Evolutionary conservation across 1,140 invertebrate species (phyloP).

Genomic region (Brachionus calyciflorus): DNA sequence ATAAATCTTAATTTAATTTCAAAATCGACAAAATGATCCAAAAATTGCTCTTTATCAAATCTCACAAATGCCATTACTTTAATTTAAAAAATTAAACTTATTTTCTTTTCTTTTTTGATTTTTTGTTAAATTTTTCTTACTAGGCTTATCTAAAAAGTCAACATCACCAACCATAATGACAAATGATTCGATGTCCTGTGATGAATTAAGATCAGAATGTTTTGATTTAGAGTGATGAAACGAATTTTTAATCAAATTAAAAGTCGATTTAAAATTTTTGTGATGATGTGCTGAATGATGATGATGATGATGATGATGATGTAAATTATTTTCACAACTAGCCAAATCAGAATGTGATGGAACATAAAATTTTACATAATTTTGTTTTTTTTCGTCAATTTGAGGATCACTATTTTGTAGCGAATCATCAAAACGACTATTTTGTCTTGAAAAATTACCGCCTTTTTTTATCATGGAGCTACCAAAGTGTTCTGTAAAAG

Average conservation of each 20-base stretch:
- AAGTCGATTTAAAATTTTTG: slow-evolving; percentile 7
- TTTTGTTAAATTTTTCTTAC: background rate
- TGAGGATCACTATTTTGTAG: background rate
- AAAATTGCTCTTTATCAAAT: slow-evolving; percentile 27
- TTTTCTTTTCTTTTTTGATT: background rate
- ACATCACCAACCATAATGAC: slow-evolving; percentile 35
- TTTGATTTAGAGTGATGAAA: slow-evolving; percentile 39
- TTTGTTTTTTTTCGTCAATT: slow-evolving; percentile 21
- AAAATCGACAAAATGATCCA: slow-evolving; percentile 43
- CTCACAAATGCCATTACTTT: slow-evolving; percentile 41
- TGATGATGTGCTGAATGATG: slow-evolving; percentile 11
- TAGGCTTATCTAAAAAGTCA: slow-evolving; percentile 7
- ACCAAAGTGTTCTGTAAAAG: slow-evolving; percentile 18
- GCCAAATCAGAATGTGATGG: background rate
- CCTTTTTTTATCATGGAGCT: slow-evolving; percentile 9
- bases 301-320: slow-evolving; percentile 7
- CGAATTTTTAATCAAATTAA: slow-evolving; percentile 26
- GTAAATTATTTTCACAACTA: background rate
- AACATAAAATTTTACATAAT: slow-evolving; percentile 13
- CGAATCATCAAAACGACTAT: background rate
- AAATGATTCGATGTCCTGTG: background rate
- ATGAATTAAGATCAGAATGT: background rate
- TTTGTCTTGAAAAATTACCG: background rate
- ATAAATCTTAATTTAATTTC: slow-evolving; percentile 45
- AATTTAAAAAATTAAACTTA: background rate